phyloP scores from a whole-genome alignment of 2,113 vertebrate genomes.

The Chionis minor region DNA sequence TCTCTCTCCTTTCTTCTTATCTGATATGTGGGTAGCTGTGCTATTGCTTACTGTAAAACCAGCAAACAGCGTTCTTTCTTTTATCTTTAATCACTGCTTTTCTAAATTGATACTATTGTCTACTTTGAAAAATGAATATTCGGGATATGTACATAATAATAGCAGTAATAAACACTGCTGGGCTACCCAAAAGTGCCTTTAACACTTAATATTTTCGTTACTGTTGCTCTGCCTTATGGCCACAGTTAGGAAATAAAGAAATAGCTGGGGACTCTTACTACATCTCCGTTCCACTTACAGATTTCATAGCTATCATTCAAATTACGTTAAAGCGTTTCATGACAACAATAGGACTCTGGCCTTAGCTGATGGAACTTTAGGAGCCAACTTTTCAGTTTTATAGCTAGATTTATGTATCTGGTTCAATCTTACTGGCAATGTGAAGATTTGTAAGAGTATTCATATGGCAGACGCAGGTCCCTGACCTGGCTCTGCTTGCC shows the following conservation, averaged over 20 bases:
- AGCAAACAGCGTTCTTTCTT: neutral
- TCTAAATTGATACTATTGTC: neutral
- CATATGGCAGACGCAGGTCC: neutral
- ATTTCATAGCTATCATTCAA: neutral
- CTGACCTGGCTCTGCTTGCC: neutral
- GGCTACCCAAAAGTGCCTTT: neutral
- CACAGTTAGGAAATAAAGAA: neutral
- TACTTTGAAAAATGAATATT: neutral
- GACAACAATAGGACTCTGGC: neutral
- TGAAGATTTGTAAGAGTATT: neutral
- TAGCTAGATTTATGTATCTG: neutral
- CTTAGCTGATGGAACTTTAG: neutral
- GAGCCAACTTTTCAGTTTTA: neutral
- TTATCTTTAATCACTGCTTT: neutral
- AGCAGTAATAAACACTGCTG: neutral
- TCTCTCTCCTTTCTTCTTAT: neutral
- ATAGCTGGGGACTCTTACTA: neutral
- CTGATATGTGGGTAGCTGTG: neutral
- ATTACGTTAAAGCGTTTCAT: neutral
- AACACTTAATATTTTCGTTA: neutral
- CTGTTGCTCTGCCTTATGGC: neutral
- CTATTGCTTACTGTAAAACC: neutral
- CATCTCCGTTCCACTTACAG: rapidly evolving
- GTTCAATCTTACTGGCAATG: neutral
- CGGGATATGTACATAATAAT: neutral